Base-by-base conservation (phyloP, 2,888 invertebrate species). In the Lasioglossum lativentre region DNA sequence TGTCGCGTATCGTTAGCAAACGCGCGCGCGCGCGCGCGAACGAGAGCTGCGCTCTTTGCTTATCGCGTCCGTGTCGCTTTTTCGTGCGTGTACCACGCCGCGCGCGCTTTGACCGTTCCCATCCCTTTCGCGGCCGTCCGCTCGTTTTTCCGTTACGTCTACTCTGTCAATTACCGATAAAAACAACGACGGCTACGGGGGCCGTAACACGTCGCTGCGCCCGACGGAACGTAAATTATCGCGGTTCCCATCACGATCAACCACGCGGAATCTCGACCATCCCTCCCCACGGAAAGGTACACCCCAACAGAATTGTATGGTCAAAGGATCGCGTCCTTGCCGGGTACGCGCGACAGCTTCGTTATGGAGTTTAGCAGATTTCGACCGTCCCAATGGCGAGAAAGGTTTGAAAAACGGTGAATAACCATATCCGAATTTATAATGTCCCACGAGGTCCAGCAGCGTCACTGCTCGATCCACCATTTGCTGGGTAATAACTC, bases 111-210 rank as follows among this genome's bases (percentile, higher is more conserved):
- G 63, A 42, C 75, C 75, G 63, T 66, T 71, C 73, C 85, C 75
- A 71, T 76, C 80, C 81, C 71, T 81, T 78, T 75, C 75, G 47
- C 66, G 47, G 59, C 63, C 52, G 82, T 34, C 34, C 75, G 74
- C 63, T 80, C 83, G 74, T 87, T 84, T 80, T 80, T 75, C 40
- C 83, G 82, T 76, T 77, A 83, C 88, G 84, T 88, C 83, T 83
- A 86, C 85, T 85, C 86, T 90, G 91, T 91, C 90, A 92, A 92
- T 93, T 92, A 93, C 88, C 89, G 90, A 91, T 89, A 91, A 92
- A 91, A 92, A 85, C 89, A 90, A 86, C 89, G 88, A 88, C 78
- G 66, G 81, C 40, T 78, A 52, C 52, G 63, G 0, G 79, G 66
- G 68, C 63, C 68, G 82, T 70, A 63, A 82, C 75, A 85, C 77